Conservation (phyloP, 2,113 vertebrate genomes). For the Amazona vittata region DNA sequence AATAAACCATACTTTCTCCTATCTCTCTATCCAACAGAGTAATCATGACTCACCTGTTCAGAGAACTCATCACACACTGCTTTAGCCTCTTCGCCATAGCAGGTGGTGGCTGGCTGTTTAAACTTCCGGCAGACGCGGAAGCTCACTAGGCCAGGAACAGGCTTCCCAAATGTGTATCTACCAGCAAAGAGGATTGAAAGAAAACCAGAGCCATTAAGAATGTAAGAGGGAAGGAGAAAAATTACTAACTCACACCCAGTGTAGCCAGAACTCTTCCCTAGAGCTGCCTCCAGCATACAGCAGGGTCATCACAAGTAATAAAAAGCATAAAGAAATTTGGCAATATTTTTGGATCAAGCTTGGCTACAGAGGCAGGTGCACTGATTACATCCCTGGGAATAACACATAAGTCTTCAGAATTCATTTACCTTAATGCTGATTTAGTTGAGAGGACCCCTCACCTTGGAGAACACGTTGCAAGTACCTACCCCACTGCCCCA, state of each 20-base stretch:
- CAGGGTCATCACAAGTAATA: background rate
- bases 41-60: conserved; percentile 36
- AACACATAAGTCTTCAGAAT: background rate
- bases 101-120: background rate
- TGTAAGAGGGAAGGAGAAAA: background rate
- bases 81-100: conserved; percentile 45
- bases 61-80: conserved; percentile 71
- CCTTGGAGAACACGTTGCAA: background rate
- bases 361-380: background rate
- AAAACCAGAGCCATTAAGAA: background rate
- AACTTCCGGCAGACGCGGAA: conserved; percentile 69
- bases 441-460: background rate
- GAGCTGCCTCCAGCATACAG: background rate
- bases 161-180: conserved; percentile 79
- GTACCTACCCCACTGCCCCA: background rate
- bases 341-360: background rate
- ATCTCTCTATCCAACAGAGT: background rate
- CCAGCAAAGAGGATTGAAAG: background rate
- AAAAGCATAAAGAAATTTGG: background rate
- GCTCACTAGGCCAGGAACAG: conserved; percentile 62
- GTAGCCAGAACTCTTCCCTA: background rate
- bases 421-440: background rate
- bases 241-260: background rate
- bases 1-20: background rate
- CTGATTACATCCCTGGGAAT: background rate